Conservation (phyloP, 2,113 vertebrate genomes). For the Macrotus californicus region DNA sequence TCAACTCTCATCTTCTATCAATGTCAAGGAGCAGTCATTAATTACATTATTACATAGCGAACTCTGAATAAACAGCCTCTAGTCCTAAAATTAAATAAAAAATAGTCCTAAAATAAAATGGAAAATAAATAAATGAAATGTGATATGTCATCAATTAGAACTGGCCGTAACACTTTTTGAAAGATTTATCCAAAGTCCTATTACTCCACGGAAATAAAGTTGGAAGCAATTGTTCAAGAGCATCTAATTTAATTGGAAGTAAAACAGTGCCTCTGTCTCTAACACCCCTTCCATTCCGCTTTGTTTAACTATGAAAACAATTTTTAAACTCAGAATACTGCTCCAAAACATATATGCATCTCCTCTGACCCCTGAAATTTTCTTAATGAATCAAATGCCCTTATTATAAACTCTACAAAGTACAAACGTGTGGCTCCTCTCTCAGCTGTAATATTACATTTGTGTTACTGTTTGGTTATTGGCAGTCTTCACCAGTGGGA, state of each 20-base stretch:
- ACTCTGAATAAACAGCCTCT: too few relatives aligned
- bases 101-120: too few relatives aligned
- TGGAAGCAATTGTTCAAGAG: slow-evolving; percentile 24
- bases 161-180: not conserved
- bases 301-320: slow-evolving; percentile 18
- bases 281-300: not conserved
- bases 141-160: not conserved
- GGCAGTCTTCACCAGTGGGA: not conserved
- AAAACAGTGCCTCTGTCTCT: not conserved
- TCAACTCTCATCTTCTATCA: too few relatives aligned
- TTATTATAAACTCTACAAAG: not conserved
- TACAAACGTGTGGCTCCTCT: not conserved
- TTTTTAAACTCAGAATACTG: not conserved
- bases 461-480: not conserved
- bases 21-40: too few relatives aligned
- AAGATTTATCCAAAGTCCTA: not conserved
- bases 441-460: not conserved
- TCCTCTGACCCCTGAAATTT: not conserved
- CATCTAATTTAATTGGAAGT: not conserved
- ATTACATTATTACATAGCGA: too few relatives aligned
- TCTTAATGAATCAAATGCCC: not conserved
- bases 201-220: not conserved
- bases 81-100: too few relatives aligned
- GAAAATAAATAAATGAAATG: not conserved
- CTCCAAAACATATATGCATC: not conserved